phyloP scores from a whole-genome alignment of 2,113 vertebrate genomes.

The Gasterosteus aculeatus region DNA sequence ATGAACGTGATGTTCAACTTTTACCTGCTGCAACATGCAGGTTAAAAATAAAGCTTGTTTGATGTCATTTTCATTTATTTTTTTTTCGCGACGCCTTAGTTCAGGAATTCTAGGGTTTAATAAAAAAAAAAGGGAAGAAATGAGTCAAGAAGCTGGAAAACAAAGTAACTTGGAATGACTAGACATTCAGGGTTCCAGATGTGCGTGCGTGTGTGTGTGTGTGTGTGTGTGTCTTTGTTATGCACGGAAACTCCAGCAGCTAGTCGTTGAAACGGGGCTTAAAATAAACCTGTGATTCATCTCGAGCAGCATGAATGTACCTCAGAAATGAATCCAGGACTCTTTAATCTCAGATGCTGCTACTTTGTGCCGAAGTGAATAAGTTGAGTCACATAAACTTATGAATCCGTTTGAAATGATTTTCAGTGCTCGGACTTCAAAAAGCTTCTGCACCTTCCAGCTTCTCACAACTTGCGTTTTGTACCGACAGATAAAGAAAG shows the following conservation, averaged over 20 bases:
- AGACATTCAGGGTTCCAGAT: constrained; percentile 61
- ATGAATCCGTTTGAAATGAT: neutral
- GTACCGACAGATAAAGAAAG: constrained; percentile 88
- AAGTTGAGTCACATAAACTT: neutral
- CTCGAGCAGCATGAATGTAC: constrained; percentile 45
- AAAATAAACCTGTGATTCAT: constrained; percentile 78
- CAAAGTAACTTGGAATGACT: constrained; percentile 61
- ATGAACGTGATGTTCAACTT: constrained; percentile 17
- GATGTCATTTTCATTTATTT: neutral
- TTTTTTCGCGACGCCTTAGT: constrained; percentile 9
- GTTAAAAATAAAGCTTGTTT: constrained; percentile 26
- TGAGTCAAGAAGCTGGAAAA: constrained; percentile 71
- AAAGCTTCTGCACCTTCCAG: neutral
- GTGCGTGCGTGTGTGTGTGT: constrained; percentile 30
- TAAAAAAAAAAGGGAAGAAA: constrained; percentile 63
- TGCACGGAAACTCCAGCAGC: constrained; percentile 62
- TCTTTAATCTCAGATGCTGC: constrained; percentile 30
- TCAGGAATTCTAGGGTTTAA: constrained; percentile 34
- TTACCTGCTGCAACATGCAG: constrained; percentile 4
- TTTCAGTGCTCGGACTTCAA: neutral
- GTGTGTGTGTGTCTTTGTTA: constrained; percentile 18
- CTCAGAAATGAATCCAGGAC: constrained; percentile 35
- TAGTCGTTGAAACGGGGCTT: constrained; percentile 39
- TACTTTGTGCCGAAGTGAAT: constrained; percentile 13
- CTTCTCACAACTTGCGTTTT: constrained; percentile 15